These are phyloP conservation scores for Cataglyphis albicans DNA, from an alignment of 2,888 invertebrate species.

Conservation along the genomic window DNA sequence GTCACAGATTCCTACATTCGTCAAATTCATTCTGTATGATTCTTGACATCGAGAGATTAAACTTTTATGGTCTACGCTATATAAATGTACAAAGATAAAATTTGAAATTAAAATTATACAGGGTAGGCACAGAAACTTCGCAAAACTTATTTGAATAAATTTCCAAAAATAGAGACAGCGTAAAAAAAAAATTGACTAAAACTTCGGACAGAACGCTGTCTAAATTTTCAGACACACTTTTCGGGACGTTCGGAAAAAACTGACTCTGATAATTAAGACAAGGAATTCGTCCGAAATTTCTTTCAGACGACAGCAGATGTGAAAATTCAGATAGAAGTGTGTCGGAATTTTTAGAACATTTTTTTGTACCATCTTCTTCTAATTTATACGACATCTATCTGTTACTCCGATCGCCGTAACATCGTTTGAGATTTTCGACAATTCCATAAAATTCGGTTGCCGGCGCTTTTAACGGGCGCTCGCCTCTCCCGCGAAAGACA, in stretches of 20 bases:
- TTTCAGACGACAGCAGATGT: too few relatives aligned
- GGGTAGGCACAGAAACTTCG: neutral
- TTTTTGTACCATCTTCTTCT: too few relatives aligned
- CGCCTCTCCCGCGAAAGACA: conserved; percentile 9
- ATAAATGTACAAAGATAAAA: conserved; percentile 12
- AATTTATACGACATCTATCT: neutral
- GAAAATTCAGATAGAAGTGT: too few relatives aligned
- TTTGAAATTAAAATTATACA: neutral
- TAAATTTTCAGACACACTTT: too few relatives aligned
- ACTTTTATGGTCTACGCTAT: neutral
- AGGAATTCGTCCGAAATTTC: too few relatives aligned
- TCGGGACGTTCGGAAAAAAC: too few relatives aligned
- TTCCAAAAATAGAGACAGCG: neutral
- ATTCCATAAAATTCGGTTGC: conserved; percentile 32
- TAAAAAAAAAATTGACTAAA: neutral
- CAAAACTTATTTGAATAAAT: neutral
- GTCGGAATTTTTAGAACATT: too few relatives aligned
- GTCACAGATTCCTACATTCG: neutral
- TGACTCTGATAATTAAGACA: too few relatives aligned
- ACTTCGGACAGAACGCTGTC: too few relatives aligned
- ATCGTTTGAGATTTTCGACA: neutral
- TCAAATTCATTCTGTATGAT: neutral
- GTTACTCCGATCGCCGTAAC: neutral
- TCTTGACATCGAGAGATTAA: neutral
- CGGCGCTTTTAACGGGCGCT: conserved; percentile 4